These are phyloP conservation scores for Melanocharis versteri DNA, from an alignment of 2,113 vertebrate species.

Conservation along the genomic window DNA sequence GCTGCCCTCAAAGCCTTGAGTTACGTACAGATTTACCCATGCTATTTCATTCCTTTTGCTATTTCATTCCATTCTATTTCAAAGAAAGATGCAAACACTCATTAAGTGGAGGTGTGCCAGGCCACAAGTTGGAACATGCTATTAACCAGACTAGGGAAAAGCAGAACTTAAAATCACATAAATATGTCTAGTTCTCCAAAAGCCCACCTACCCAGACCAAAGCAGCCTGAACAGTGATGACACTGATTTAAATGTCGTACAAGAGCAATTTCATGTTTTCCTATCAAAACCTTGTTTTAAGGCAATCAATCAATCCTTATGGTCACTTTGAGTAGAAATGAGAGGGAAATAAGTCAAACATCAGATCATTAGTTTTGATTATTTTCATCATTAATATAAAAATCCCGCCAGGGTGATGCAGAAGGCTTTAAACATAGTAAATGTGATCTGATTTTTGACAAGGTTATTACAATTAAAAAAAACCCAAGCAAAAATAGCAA, in stretches of 20 bases:
- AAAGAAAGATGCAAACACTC: background rate
- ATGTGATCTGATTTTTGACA: background rate
- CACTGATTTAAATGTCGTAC: constrained; percentile 10
- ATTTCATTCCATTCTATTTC: background rate
- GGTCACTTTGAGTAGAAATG: background rate
- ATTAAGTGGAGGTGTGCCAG: background rate
- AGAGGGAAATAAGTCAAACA: background rate
- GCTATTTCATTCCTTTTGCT: background rate
- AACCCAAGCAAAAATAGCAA: background rate
- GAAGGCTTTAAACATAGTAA: background rate
- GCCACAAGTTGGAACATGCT: background rate
- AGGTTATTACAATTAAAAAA: background rate
- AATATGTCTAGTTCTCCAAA: background rate
- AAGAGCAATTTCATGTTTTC: constrained; percentile 31
- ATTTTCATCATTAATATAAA: background rate
- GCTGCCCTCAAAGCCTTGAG: background rate
- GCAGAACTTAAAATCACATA: constrained; percentile 5
- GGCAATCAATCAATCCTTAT: background rate
- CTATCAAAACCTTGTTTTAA: background rate
- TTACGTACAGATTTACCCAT: background rate
- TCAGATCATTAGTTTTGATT: background rate
- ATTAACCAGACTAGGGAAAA: background rate
- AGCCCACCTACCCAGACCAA: constrained; percentile 16
- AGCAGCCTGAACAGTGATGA: background rate
- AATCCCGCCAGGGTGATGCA: background rate